phyloP scores from a whole-genome alignment of 2,797 vertebrate genomes.

The Mus spretus region DNA sequence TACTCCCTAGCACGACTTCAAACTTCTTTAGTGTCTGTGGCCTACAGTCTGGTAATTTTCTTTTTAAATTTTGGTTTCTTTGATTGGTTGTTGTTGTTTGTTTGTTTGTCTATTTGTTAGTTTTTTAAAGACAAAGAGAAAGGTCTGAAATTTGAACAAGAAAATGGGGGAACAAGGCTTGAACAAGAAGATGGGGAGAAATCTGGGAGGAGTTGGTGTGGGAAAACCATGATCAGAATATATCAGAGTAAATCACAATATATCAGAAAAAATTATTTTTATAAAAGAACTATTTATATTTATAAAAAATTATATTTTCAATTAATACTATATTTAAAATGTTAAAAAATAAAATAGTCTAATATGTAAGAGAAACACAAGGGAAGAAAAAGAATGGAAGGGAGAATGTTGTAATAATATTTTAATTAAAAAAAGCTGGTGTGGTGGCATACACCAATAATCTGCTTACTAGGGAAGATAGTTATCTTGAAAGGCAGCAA shows the following conservation, averaged over 20 bases:
- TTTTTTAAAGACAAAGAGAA: neutral
- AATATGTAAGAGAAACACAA: neutral
- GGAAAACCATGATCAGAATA: neutral
- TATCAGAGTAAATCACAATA: neutral
- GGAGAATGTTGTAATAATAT: neutral
- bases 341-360: neutral
- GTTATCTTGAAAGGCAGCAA: neutral
- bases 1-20: conserved; percentile 64
- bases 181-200: neutral
- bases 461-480: neutral
- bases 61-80: neutral
- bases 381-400: neutral
- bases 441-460: neutral
- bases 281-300: neutral
- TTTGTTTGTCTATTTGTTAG: neutral
- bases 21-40: conserved; percentile 56
- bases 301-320: neutral
- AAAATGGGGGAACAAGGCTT: neutral
- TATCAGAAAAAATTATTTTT: neutral
- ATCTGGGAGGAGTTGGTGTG: neutral
- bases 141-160: neutral
- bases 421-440: neutral
- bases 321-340: neutral
- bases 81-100: too few relatives aligned
- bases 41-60: neutral